phyloP scores from a whole-genome alignment of 2,888 invertebrate species.

The Neoaliturus tenellus region DNA sequence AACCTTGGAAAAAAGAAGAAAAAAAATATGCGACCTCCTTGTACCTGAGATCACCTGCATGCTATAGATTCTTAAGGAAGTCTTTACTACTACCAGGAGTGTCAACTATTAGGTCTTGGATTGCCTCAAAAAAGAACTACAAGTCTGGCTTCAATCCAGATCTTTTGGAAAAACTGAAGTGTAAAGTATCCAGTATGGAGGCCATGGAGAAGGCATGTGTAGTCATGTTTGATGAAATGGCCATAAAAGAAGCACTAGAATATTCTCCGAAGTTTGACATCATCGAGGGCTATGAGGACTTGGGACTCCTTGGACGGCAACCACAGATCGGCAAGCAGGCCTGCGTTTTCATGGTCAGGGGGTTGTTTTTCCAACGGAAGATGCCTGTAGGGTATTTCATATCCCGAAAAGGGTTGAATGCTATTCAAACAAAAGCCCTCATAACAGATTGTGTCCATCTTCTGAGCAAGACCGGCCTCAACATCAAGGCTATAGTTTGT shows the following conservation, averaged over 20 bases:
- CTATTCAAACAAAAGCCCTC: too few species aligned
- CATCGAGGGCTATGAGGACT: constrained; percentile 64
- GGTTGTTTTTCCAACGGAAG: constrained; percentile 64
- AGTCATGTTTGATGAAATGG: constrained; percentile 66
- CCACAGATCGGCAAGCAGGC: neutral
- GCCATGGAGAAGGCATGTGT: constrained; percentile 63
- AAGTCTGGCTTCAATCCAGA: constrained; percentile 62
- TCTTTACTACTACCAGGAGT: constrained; percentile 65
- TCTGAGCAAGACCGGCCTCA: too few species aligned
- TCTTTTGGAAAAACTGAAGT: constrained; percentile 62
- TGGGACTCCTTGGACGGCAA: constrained; percentile 58
- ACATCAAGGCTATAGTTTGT: neutral
- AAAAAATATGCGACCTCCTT: too few species aligned
- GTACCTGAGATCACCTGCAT: constrained; percentile 51
- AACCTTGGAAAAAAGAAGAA: too few species aligned
- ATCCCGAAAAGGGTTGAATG: too few species aligned
- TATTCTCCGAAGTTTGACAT: constrained; percentile 62
- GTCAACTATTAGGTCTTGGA: constrained; percentile 65
- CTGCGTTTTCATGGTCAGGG: constrained; percentile 59
- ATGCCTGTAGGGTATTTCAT: too few species aligned
- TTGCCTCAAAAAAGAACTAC: constrained; percentile 64
- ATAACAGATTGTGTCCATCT: too few species aligned
- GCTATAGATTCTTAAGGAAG: constrained; percentile 65
- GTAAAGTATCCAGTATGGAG: constrained; percentile 65
- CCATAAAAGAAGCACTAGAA: constrained; percentile 62